Base-by-base conservation (phyloP, 2,797 vertebrate genomes). In the Tenualosa thibaudeaui region DNA sequence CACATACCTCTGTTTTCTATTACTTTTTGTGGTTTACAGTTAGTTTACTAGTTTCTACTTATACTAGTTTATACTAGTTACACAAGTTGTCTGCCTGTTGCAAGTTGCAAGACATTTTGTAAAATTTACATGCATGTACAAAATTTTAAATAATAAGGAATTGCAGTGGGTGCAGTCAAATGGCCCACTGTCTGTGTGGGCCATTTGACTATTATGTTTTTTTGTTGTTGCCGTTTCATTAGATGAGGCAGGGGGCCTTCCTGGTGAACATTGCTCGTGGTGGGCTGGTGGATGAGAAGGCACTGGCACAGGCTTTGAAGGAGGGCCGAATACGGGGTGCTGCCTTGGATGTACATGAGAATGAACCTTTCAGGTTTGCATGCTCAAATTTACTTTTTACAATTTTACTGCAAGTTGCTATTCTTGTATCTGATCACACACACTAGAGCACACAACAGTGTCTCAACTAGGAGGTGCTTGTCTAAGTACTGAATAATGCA, bases 171-270 rank as follows among this genome's bases (percentile, higher is more conserved):
- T 31, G n/a, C n/a, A n/a, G n/a, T n/a, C n/a, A n/a, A n/a, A n/a
- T n/a, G n/a, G n/a, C n/a, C n/a, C n/a, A n/a, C 31, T 31, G 31
- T 31, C 31, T 31, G 31, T 31, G 31, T 31, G 37, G 6, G 17
- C 71, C 19, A 43, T 46, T 43, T 19, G 37, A 46, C 15, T 78
- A 8, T 8, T 15, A 19, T 54, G 22, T n/a, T 4, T 37, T 24
- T 26, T 68, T 56, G 26, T 22, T 68, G 31, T 31, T 31, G 31
- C 31, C 1, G 56, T 68, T n/a, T 15, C 51, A 85, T 40, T 91
- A 97, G 96, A 97, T 97, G 96, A 96, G 97, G 83, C 97, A 97
- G 90, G 97, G 97, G 87, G 97, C 96, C 43, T 97, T 97, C 90
- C 90, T 97, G 90, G 97, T 97, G 89, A 97, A 97, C 92, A 97